Evolutionary conservation across 2,113 vertebrate genomes (phyloP).

Genomic region (Corydoras sp.): DNA sequence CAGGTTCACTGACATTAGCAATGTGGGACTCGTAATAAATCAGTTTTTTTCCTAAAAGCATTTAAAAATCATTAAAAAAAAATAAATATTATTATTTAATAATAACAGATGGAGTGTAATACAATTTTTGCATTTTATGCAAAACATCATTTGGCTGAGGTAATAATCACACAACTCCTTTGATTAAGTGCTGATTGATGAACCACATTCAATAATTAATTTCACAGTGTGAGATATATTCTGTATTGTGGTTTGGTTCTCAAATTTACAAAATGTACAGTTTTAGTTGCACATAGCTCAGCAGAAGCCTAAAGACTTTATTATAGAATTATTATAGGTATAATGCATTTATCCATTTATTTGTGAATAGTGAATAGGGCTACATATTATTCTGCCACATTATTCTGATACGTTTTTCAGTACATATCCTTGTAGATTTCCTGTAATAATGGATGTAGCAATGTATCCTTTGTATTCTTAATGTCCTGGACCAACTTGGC

Average conservation of each 20-base stretch:
- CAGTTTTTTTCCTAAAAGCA: not conserved
- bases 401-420: conserved; percentile 40
- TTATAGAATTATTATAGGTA: too few species aligned
- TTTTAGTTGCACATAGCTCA: too few species aligned
- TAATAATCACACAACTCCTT: too few species aligned
- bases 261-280: too few species aligned
- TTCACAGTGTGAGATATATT: not conserved
- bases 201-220: too few species aligned
- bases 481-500: conserved; percentile 89
- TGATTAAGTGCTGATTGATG: too few species aligned
- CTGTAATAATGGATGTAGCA: conserved; percentile 88
- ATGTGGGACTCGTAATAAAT: not conserved
- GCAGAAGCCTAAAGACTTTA: too few species aligned
- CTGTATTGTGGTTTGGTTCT: too few species aligned
- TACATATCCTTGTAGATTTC: conserved; percentile 96
- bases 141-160: conserved; percentile 6
- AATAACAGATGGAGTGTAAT: conserved; percentile 41
- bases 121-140: conserved; percentile 17
- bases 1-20: too few species aligned
- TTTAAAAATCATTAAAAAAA: conserved; percentile 16
- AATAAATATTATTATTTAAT: conserved; percentile 17
- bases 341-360: too few species aligned
- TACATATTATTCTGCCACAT: too few species aligned
- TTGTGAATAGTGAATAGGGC: too few species aligned
- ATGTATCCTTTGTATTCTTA: conserved; percentile 84